Evolutionary conservation across 2,888 invertebrate genomes (phyloP).

Genomic region (Pristionchus japonicus): DNA sequence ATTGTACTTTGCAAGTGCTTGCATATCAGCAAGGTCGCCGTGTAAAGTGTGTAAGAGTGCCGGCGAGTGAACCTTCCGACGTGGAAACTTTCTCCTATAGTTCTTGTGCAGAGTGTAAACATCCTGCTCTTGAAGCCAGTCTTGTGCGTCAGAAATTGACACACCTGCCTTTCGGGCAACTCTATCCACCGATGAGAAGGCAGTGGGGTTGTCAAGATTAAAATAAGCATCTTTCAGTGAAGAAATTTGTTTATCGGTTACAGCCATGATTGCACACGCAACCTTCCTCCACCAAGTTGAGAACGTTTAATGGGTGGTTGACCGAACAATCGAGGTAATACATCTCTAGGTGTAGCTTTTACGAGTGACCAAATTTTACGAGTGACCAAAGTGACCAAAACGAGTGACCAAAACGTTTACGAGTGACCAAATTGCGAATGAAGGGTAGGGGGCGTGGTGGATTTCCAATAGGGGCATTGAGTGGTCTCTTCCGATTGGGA

Average conservation of each 20-base stretch:
- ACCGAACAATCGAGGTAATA: not conserved
- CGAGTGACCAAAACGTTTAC: too few species aligned
- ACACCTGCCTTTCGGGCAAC: not conserved
- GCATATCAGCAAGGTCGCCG: not conserved
- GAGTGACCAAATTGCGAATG: not conserved
- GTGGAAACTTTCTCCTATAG: not conserved
- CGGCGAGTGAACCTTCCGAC: not conserved
- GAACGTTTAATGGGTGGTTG: not conserved
- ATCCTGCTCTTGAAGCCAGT: not conserved
- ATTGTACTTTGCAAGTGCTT: not conserved
- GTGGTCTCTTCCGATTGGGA: not conserved
- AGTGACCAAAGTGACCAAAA: too few species aligned
- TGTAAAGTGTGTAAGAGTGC: not conserved
- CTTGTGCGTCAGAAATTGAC: not conserved
- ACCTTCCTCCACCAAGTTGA: not conserved
- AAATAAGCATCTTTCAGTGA: conserved; percentile 22
- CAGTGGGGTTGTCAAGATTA: not conserved
- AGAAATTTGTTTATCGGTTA: too few species aligned
- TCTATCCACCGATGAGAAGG: not conserved
- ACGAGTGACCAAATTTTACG: too few species aligned
- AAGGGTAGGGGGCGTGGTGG: not conserved
- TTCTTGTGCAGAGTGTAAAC: conserved; percentile 4
- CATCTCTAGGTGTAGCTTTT: not conserved
- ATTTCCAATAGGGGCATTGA: not conserved
- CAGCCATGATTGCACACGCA: not conserved